These are phyloP conservation scores for Tetramorium parvispinum DNA, from an alignment of 1,140 invertebrate species.

Conservation along the genomic window DNA sequence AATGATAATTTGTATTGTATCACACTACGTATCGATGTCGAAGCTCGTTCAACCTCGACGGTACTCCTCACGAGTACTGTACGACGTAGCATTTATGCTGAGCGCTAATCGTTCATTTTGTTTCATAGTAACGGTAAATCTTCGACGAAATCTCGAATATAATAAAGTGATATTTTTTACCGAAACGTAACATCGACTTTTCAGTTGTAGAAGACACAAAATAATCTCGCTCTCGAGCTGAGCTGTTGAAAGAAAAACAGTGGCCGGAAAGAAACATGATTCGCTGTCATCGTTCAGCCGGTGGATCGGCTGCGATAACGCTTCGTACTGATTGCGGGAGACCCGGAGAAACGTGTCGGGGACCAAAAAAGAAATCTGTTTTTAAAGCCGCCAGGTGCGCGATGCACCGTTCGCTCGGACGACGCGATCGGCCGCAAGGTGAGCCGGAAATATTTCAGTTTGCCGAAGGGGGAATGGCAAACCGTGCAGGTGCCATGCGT, in stretches of 20 bases:
- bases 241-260: background rate
- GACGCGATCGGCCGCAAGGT: slow-evolving; percentile 30
- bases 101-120: slow-evolving; percentile 54
- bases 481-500: slow-evolving; percentile 41
- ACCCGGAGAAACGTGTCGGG: too few relatives aligned
- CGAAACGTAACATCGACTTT: slow-evolving; percentile 27
- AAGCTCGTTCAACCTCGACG: slow-evolving; percentile 60
- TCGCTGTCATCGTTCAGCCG: background rate
- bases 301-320: slow-evolving; percentile 36
- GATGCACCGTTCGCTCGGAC: slow-evolving; percentile 27
- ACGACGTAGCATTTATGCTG: slow-evolving; percentile 61
- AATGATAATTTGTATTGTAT: slow-evolving; percentile 54
- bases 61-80: slow-evolving; percentile 59
- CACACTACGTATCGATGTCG: slow-evolving; percentile 18
- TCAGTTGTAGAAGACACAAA: background rate
- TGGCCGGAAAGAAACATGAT: background rate
- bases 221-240: background rate
- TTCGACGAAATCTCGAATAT: slow-evolving; percentile 48
- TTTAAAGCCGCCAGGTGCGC: slow-evolving; percentile 38
- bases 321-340: slow-evolving; percentile 31
- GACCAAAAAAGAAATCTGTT: slow-evolving; percentile 28
- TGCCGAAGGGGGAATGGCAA: slow-evolving; percentile 10
- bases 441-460: slow-evolving; percentile 56
- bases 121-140: slow-evolving; percentile 46
- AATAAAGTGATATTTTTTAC: slow-evolving; percentile 68